Evolutionary conservation across 2,113 vertebrate genomes (phyloP).

Genomic region (Phalacrocorax pelagicus): DNA sequence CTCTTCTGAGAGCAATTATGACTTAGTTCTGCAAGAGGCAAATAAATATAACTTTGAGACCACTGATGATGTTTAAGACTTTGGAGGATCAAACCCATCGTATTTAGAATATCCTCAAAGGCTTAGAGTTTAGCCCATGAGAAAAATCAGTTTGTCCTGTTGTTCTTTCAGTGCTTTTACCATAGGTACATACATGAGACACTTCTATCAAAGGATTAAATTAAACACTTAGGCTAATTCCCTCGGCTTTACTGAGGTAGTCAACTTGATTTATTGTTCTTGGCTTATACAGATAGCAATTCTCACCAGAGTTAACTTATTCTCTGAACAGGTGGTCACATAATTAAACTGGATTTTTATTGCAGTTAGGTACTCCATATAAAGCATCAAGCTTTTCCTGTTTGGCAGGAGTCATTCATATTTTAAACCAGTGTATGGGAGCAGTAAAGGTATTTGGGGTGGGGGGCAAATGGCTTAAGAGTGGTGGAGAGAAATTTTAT

Average conservation of each 20-base stretch:
- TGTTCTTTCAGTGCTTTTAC: not conserved
- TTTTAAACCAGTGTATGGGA: not conserved
- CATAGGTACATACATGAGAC: not conserved
- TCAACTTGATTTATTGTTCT: not conserved
- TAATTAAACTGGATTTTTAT: constrained; percentile 18
- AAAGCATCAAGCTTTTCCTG: not conserved
- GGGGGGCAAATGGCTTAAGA: not conserved
- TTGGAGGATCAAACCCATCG: not conserved
- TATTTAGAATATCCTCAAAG: not conserved
- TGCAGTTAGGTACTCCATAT: not conserved
- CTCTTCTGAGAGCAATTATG: not conserved
- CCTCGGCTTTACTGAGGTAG: not conserved
- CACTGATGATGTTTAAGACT: not conserved
- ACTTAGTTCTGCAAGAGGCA: not conserved
- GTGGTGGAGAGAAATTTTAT: not conserved
- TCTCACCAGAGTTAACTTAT: not conserved
- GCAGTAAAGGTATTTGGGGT: not conserved
- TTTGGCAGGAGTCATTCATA: not conserved
- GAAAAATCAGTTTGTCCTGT: not conserved
- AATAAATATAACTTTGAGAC: not conserved
- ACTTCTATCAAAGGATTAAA: not conserved
- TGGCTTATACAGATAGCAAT: not conserved
- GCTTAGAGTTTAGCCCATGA: not conserved
- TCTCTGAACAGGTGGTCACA: not conserved
- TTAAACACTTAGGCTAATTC: not conserved